Base-by-base conservation (phyloP, 2,888 invertebrate genomes). In the Nemotelus pantherinus region DNA sequence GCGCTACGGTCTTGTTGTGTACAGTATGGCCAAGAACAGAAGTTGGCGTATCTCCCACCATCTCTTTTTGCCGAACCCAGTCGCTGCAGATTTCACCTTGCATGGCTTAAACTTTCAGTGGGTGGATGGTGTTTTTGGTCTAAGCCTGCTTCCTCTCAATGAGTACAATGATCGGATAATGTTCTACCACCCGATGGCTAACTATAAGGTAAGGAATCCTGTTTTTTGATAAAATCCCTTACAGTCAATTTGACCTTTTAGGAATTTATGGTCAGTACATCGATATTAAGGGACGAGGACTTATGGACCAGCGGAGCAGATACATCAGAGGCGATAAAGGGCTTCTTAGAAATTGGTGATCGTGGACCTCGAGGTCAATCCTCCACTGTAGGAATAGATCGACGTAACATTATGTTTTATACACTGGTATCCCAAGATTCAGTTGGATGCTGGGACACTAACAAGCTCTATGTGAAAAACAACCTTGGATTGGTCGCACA, bases 171-270 rank as follows among this genome's bases (percentile, higher is more conserved):
- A 94, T 70, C 89, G 93, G 71, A 88, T 91, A 2, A 84, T 95
- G 44, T 95, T 91, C 83, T 95, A 94, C 84, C 94, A 95, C 85
- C 91, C 95, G 0, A 91, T 95, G 92, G 93, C 95, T 0, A 94
- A 94, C 84, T 93, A 91, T 82, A 89, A 93, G 81, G 87, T 87
- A 79, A 67, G 53, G 2, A 10, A 48, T 41, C 44, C 1, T 10
- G 6, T 25, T 25, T 25, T 10, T 41, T 41, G 63, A 7, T 63
- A 43, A 7, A 39, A 43, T 43, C 9, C 39, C 58, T 63, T 41
- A 3, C 25, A 25, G 25, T 25, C 9, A 39, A 39, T 63, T n/a
- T 58, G 25, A 9, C 43, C 77, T 79, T 77, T 2, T 67, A 86
- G 85, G 94, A 95, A 84, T 95, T 94, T 85, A 91, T 90, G 78